A percentile compares a stretch with the other conserved stretches of the same genome.
Conservation (phyloP, 2,797 vertebrate genomes). For the Simalia tracyae region DNA sequence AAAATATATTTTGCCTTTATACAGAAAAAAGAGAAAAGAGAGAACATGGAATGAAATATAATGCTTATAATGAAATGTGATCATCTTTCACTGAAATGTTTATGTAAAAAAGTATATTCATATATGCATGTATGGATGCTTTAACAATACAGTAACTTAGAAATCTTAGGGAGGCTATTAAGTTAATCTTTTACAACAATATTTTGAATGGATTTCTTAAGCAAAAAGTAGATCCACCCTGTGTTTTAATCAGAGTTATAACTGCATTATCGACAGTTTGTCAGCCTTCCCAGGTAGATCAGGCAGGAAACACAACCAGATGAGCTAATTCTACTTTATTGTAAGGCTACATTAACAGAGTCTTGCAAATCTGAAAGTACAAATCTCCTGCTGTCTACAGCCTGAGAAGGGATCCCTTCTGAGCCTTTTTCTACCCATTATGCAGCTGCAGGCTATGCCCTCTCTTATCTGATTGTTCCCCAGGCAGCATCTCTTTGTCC, state of each 20-base stretch:
- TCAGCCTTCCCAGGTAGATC: too few species aligned
- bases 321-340: too few species aligned
- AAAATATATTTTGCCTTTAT: background rate
- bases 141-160: background rate
- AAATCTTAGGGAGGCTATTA: background rate
- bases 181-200: background rate
- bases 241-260: background rate
- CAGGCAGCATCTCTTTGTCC: too few species aligned
- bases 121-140: background rate
- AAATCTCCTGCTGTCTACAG: too few species aligned
- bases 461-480: too few species aligned
- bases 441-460: too few species aligned
- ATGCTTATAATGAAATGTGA: background rate
- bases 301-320: too few species aligned
- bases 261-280: background rate
- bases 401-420: too few species aligned
- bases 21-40: background rate
- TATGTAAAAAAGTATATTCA: background rate
- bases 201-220: background rate
- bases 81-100: background rate
- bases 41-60: background rate
- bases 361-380: too few species aligned
- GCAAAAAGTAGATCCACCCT: background rate
- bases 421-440: too few species aligned
- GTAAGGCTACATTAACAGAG: too few species aligned